Conservation (phyloP, 2,888 invertebrate genomes). For the Tridacna gigas region DNA sequence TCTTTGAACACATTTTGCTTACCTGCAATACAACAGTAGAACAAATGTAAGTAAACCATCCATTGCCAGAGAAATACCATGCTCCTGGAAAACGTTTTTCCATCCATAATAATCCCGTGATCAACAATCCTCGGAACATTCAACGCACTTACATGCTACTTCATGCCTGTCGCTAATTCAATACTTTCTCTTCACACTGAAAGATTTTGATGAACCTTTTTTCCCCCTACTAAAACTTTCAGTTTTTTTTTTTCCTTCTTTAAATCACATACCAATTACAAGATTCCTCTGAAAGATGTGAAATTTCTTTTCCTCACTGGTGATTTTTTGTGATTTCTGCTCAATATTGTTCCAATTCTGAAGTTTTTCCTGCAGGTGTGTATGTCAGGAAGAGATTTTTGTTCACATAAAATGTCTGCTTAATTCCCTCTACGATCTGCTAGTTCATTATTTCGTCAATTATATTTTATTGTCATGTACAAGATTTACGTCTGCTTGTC, state of each 20-base stretch:
- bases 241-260: no score
- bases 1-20: not conserved
- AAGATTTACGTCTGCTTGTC: conserved; percentile 12
- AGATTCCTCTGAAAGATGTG: no score
- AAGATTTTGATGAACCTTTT: no score
- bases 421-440: no score
- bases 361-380: conserved; percentile 4
- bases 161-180: no score
- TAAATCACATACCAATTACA: no score
- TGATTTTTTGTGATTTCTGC: no score
- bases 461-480: not conserved
- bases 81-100: conserved; percentile 21
- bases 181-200: no score
- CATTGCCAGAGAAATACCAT: conserved; percentile 27
- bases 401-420: conserved; percentile 13
- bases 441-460: conserved; percentile 22
- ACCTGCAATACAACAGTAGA: conserved; percentile 19
- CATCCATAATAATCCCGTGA: conserved; percentile 26
- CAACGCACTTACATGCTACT: no score
- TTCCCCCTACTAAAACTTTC: no score
- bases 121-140: not conserved
- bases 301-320: no score
- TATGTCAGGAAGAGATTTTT: not conserved
- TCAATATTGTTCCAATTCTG: not conserved
- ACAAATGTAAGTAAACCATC: conserved; percentile 22